Evolutionary conservation across 2,113 vertebrate genomes (phyloP).

Genomic region (Thamnaconus septentrionalis): DNA sequence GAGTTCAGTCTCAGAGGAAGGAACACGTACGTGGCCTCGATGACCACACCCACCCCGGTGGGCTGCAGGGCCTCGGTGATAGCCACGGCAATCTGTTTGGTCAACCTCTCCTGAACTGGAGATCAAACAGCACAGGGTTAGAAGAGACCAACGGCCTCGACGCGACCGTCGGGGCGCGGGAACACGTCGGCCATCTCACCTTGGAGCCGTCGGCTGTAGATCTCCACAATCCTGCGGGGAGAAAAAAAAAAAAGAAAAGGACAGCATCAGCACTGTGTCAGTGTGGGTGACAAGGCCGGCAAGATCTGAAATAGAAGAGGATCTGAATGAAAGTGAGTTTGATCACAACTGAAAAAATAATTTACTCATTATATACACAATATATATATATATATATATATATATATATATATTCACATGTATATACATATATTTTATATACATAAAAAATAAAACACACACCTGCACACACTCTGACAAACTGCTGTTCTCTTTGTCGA

Average conservation of each 20-base stretch:
- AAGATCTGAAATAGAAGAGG: background rate
- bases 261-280: background rate
- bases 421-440: too few relatives aligned
- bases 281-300: background rate
- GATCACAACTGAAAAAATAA: too few relatives aligned
- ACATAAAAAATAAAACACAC: too few relatives aligned
- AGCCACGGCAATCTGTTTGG: constrained; percentile 95
- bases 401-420: too few relatives aligned
- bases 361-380: too few relatives aligned
- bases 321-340: too few relatives aligned
- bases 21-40: constrained; percentile 91
- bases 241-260: background rate
- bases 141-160: background rate
- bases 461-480: too few relatives aligned
- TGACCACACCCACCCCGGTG: constrained; percentile 91
- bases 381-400: too few relatives aligned
- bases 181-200: constrained; percentile 69
- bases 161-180: background rate
- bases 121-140: constrained; percentile 5
- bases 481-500: too few relatives aligned
- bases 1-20: background rate
- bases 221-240: constrained; percentile 91
- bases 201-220: constrained; percentile 96
- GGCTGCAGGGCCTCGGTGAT: constrained; percentile 96
- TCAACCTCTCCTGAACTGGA: constrained; percentile 95